Evolutionary conservation across 2,113 vertebrate species (phyloP), one percentile per base, ranked within the genome.

Genomic region (Sinocyclocheilus rhinocerous): DNA sequence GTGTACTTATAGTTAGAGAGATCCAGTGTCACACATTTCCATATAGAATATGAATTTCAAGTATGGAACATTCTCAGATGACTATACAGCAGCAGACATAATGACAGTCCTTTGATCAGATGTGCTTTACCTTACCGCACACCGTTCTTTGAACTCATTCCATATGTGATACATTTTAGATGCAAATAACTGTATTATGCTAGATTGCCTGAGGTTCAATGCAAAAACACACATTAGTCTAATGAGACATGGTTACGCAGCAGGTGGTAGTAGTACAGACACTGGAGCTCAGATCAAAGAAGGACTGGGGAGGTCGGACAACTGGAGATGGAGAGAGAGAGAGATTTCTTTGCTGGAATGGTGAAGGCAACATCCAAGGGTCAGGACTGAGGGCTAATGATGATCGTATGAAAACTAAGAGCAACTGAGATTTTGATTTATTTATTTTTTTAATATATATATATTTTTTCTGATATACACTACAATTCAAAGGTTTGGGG

Each of bases 181-280:
- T 69, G 63, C 63, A 55, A 83, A 70, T 81, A 48, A 81, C 55
- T 61, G 79, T 20, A 26, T 81, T 67, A 65, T 83, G 65, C 20
- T 70, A 70, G 81, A 69, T 70, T 55, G 81, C 81, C 79, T 33
- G 26, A 83, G 61, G 42, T 83, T 55, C 81, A 70, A 83, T 70
- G 81, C 63, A 52, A 70, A 83, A 83, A 70, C 81, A 70, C 48
- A 70, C 65, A 83, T 83, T 83, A 83, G 63, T 55, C 63, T 83
- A 83, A 83, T 83, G 81, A 83, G 81, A 70, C 81, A 83, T 70
- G 81, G 81, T 83, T 83, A 24, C 26, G 22, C 59, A 67, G 76
- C 75, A 83, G 63, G 61, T 77, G 75, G 59, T 42, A 45, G 61
- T 52, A 63, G 12, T 42, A 26, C 61, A 69, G 61, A 63, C 16